Evolutionary conservation across 1,140 invertebrate genomes (phyloP), one percentile per base, ranked within the genome.

Genomic region (Dreissena rostriformis): DNA sequence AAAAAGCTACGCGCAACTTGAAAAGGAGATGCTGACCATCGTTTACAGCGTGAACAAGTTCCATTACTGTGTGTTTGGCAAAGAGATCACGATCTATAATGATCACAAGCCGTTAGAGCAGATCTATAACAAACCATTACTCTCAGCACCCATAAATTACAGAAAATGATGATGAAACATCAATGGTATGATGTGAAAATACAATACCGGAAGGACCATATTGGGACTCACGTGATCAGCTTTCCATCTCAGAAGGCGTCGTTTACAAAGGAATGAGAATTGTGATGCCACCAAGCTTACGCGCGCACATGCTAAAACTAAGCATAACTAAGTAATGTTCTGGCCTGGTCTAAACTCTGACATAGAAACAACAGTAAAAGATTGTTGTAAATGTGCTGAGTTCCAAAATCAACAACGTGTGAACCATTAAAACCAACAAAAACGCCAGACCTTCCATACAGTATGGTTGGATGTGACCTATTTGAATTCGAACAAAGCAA

Each of bases 261-360:
- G 72, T 65, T 24, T 80, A 75, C 52, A 80, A 85, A 75, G 83
- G 87, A 8, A 26, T 73, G 39, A 71, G 72, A 75, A 80, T 88
- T 10, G 86, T 94, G 14, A 92, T 95, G 51, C 94, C 94, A 17
- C 77, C 76, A 49, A 85, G 67, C 66, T 75, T 92, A 70, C 74
- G 92, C 76, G 81, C 87, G 80, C 57, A 90, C 65, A 93, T 94
- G 68, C 87, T 94, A 57, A 68, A 90, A 22, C 82, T 86, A 52
- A 80, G 94, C 55, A 94, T 94, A 88, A 88, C 91, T 84, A 93
- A 77, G 79, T 90, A 28, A 86, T 95, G 73, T 94, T 88, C 94
- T 93, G 92, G 39, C 86, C 53, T 14, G 53, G 89, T 19, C 94
- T 95, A 86, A 89, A 89, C 66, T 89, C 91, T 53, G 90, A 94